These are phyloP conservation scores for Melipona bicolor DNA, from an alignment of 2,888 invertebrate species.

Conservation along the genomic window DNA sequence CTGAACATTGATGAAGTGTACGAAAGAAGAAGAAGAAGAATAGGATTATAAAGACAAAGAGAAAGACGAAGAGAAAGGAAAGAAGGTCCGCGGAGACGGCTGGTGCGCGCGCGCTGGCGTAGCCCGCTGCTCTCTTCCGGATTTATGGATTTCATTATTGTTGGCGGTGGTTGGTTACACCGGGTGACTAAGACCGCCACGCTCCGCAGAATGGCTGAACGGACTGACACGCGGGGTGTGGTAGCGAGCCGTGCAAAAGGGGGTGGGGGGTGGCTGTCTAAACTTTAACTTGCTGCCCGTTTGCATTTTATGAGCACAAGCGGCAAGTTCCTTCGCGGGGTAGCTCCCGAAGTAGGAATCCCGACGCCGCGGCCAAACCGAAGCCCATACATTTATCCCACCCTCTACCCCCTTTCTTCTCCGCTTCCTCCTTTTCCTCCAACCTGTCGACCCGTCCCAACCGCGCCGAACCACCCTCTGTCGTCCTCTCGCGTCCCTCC, in stretches of 20 bases:
- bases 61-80: conserved; percentile 32
- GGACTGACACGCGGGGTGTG: conserved; percentile 44
- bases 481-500: conserved; percentile 51
- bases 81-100: conserved; percentile 42
- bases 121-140: conserved; percentile 85
- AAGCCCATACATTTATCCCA: conserved; percentile 75
- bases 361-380: conserved; percentile 70
- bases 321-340: conserved; percentile 70
- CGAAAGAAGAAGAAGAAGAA: background rate
- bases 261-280: conserved; percentile 66
- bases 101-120: conserved; percentile 60
- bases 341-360: conserved; percentile 70
- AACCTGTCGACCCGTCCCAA: conserved; percentile 7
- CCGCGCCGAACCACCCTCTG: background rate
- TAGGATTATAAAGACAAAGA: conserved; percentile 23
- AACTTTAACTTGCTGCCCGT: conserved; percentile 82
- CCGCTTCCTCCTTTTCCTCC: conserved; percentile 55
- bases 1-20: background rate
- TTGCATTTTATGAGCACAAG: conserved; percentile 82
- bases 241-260: conserved; percentile 42
- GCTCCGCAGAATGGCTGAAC: conserved; percentile 46
- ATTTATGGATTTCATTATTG: conserved; percentile 89
- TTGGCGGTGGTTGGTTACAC: conserved; percentile 87
- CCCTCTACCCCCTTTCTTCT: conserved; percentile 50
- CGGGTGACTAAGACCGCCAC: conserved; percentile 63